A percentile compares a stretch with the other conserved stretches of the same genome.
These are phyloP conservation scores for Proteles cristata DNA, from an alignment of 2,113 vertebrate genomes.

Conservation along the genomic window DNA sequence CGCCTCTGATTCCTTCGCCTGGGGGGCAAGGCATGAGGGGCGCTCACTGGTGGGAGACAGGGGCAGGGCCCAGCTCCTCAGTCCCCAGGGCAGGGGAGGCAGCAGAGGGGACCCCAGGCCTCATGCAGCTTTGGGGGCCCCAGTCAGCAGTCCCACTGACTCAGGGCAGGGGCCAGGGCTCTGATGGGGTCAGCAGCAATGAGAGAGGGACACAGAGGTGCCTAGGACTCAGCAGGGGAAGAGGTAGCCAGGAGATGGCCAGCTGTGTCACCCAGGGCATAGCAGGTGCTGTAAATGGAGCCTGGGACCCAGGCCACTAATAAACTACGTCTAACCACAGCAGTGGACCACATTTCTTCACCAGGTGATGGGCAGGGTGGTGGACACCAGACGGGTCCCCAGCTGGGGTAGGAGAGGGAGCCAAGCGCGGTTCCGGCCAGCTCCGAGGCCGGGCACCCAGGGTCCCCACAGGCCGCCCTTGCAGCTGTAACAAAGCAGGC, in stretches of 20 bases:
- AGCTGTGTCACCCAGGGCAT: fast-evolving
- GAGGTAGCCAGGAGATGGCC: fast-evolving
- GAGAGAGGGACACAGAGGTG: fast-evolving
- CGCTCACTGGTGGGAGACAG: background rate
- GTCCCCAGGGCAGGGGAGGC: background rate
- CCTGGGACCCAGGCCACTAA: background rate
- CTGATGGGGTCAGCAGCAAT: background rate
- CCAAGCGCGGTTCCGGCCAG: fast-evolving
- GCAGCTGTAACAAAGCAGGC: background rate
- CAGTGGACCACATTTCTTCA: fast-evolving
- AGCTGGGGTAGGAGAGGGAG: fast-evolving
- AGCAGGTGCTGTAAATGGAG: fast-evolving
- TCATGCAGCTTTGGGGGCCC: background rate
- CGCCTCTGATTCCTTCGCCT: background rate
- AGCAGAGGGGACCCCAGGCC: too few species aligned
- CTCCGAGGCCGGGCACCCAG: background rate
- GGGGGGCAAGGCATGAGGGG: background rate
- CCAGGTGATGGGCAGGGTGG: fast-evolving
- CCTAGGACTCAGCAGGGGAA: background rate
- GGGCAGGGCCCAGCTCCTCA: background rate
- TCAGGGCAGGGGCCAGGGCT: background rate
- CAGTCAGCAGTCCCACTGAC: background rate
- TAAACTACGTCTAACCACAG: background rate
- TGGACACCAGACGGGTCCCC: fast-evolving
- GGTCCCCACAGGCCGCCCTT: background rate